These are phyloP conservation scores for Hippopotamus amphibius DNA, from an alignment of 2,113 vertebrate species.

Conservation along the genomic window DNA sequence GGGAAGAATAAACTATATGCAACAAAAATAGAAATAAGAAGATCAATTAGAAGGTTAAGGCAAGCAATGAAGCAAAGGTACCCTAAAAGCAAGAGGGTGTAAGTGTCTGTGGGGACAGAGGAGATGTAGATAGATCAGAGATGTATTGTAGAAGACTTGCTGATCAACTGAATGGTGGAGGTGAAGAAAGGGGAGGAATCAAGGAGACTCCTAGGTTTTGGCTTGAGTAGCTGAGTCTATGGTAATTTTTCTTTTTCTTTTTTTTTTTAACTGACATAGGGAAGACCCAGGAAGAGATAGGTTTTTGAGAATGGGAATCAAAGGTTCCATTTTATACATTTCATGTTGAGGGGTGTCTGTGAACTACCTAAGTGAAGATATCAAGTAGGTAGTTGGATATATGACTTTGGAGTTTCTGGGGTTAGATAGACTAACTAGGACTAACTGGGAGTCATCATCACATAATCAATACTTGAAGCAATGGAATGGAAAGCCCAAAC, in stretches of 20 bases:
- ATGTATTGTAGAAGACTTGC: not conserved
- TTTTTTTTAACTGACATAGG: not conserved
- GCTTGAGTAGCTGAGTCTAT: not conserved
- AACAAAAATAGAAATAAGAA: not conserved
- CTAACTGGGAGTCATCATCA: not conserved
- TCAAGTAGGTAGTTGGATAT: not conserved
- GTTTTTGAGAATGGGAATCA: not conserved
- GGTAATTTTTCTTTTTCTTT: not conserved
- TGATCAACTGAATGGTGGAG: not conserved
- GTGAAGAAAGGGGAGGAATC: not conserved
- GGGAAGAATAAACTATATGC: not conserved
- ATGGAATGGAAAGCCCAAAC: not conserved
- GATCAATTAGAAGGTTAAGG: not conserved
- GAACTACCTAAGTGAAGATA: not conserved
- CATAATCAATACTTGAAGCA: constrained; percentile 21
- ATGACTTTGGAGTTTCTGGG: not conserved
- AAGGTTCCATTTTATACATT: not conserved
- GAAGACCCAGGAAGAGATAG: not conserved
- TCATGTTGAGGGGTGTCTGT: not conserved
- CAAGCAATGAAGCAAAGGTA: not conserved
- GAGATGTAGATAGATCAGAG: not conserved
- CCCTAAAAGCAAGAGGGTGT: not conserved
- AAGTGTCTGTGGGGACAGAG: not conserved
- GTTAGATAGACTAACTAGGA: not conserved
- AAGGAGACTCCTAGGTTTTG: not conserved